Conservation (phyloP, 2,888 invertebrate species). For the Lepas anatifera region DNA sequence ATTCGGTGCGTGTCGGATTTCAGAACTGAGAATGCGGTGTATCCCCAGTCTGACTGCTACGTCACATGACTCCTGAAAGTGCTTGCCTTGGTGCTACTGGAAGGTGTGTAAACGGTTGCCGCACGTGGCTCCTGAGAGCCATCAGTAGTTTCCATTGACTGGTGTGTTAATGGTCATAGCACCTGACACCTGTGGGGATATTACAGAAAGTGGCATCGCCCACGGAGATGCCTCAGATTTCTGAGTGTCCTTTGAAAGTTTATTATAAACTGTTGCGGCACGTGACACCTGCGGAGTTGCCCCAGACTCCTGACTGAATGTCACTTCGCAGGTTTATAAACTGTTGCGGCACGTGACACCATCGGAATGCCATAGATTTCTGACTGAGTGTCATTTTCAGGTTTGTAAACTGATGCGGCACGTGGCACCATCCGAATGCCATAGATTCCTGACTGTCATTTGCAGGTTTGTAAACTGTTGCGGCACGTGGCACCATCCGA, state of each 20-base stretch:
- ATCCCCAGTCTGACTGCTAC: too few species aligned
- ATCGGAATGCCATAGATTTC: too few species aligned
- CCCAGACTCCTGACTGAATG: conserved; percentile 50
- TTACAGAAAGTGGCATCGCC: too few species aligned
- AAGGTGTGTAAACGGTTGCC: conserved; percentile 54
- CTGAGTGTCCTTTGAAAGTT: conserved; percentile 57
- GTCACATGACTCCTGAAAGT: not conserved
- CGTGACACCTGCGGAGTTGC: too few species aligned
- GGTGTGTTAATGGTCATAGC: conserved; percentile 50
- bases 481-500: conserved; percentile 45
- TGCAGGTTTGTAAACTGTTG: conserved; percentile 56
- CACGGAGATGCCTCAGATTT: too few species aligned
- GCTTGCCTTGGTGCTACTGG: too few species aligned
- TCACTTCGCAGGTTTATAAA: conserved; percentile 69
- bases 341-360: conserved; percentile 30
- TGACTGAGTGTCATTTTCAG: too few species aligned
- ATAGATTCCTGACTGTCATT: conserved; percentile 48
- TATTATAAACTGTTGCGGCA: conserved; percentile 41
- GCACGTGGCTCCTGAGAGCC: conserved; percentile 47
- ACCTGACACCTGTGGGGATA: too few species aligned
- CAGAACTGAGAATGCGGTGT: too few species aligned
- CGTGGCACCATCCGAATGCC: too few species aligned
- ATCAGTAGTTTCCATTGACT: conserved; percentile 49
- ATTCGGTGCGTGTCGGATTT: too few species aligned
- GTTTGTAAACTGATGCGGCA: conserved; percentile 46